These are phyloP conservation scores for Spatulosminthurus flaviceps DNA, from an alignment of 2,888 invertebrate species.

Conservation along the genomic window DNA sequence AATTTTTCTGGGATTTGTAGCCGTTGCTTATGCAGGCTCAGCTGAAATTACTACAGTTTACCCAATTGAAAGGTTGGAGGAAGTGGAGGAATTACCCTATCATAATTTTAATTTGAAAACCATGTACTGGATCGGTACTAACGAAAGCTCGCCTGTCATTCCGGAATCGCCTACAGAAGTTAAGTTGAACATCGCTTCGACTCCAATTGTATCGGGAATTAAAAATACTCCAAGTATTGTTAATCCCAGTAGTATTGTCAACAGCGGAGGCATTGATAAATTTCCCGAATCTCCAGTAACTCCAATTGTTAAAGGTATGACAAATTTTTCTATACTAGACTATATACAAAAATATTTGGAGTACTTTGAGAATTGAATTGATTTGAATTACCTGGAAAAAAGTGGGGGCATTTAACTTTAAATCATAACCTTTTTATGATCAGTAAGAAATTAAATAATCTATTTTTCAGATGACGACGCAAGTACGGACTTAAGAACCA, in stretches of 20 bases:
- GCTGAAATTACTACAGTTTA: background rate
- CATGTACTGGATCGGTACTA: constrained; percentile 28
- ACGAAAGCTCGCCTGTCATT: background rate
- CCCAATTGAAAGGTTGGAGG: background rate
- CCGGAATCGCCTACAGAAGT: constrained; percentile 30
- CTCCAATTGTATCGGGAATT: background rate
- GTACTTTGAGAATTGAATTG: no score
- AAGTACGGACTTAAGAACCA: constrained; percentile 51
- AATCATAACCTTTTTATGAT: background rate
- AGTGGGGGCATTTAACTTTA: no score
- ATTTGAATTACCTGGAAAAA: no score
- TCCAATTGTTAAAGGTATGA: background rate
- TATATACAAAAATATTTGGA: no score
- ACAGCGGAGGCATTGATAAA: background rate
- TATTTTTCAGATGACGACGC: constrained; percentile 2
- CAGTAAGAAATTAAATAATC: background rate
- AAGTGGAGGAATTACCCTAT: background rate
- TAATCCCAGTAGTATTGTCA: no score
- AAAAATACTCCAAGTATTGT: no score
- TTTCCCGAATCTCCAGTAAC: background rate
- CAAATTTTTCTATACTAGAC: no score
- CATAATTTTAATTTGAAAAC: constrained; percentile 30
- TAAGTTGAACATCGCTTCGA: background rate
- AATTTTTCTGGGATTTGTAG: background rate
- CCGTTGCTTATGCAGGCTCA: constrained; percentile 1